phyloP scores from a whole-genome alignment of 2,888 invertebrate species.

The Morpho helenor region DNA sequence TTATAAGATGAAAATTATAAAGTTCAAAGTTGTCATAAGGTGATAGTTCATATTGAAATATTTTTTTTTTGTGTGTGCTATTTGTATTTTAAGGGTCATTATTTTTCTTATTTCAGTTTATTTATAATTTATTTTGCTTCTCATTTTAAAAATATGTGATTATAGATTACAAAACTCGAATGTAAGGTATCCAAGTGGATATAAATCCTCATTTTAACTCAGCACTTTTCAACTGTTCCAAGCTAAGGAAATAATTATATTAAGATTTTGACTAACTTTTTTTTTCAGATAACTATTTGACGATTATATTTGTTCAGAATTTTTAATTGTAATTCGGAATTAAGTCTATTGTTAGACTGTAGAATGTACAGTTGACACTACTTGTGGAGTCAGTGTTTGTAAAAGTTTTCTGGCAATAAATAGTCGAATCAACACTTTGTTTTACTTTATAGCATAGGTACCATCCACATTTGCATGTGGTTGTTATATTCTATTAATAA shows the following conservation, averaged over 20 bases:
- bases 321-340: conserved; percentile 48
- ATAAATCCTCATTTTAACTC: conserved; percentile 61
- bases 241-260: conserved; percentile 39
- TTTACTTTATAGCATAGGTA: not conserved
- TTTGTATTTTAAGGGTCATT: conserved; percentile 65
- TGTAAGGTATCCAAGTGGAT: conserved; percentile 60
- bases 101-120: conserved; percentile 58
- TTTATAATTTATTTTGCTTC: conserved; percentile 72
- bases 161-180: conserved; percentile 64
- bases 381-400: conserved; percentile 67
- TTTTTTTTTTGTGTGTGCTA: conserved; percentile 58
- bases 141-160: conserved; percentile 54
- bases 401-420: conserved; percentile 78
- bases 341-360: conserved; percentile 69
- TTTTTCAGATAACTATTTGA: conserved; percentile 46
- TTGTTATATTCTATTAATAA: not conserved
- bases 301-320: conserved; percentile 39
- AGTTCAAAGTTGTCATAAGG: conserved; percentile 77
- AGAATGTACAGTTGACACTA: conserved; percentile 70
- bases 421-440: conserved; percentile 56
- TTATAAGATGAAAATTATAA: conserved; percentile 70
- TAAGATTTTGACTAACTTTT: conserved; percentile 63
- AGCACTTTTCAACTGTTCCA: conserved; percentile 52
- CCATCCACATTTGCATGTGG: no score
- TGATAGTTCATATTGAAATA: conserved; percentile 72